Evolutionary conservation across 92 coral and sea anemone species (phyloP).

Genomic region (Muricea muricata): DNA sequence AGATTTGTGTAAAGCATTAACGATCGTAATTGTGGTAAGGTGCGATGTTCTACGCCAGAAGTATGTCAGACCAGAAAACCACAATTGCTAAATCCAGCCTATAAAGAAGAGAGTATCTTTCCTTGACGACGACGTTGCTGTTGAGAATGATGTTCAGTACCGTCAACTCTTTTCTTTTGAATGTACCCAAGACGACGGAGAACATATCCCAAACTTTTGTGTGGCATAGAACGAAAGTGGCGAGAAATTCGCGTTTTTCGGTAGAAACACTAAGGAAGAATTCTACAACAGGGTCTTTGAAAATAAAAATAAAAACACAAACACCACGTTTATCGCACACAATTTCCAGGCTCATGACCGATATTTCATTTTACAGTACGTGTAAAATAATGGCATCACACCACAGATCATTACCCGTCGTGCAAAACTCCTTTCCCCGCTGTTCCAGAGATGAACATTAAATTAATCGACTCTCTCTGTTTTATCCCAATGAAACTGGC

Average conservation of each 20-base stretch:
- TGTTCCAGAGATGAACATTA: neutral
- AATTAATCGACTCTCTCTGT: constrained; percentile 47
- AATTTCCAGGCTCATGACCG: constrained; percentile 13
- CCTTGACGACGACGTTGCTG: constrained; percentile 25
- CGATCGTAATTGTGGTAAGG: constrained; percentile 46
- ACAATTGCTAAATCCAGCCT: constrained; percentile 39
- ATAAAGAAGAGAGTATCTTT: too few species aligned
- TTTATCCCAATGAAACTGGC: constrained; percentile 55
- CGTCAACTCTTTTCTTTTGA: constrained; percentile 59
- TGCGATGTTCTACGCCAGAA: constrained; percentile 28
- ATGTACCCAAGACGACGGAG: constrained; percentile 59
- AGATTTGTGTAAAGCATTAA: constrained; percentile 38
- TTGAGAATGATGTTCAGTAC: neutral
- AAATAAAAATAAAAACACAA: neutral
- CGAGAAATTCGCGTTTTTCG: constrained; percentile 49
- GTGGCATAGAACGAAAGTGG: constrained; percentile 54
- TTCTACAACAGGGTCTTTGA: constrained; percentile 57
- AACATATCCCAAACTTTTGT: constrained; percentile 52
- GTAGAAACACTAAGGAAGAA: constrained; percentile 28
- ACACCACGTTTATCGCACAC: constrained; percentile 12
- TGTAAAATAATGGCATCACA: neutral
- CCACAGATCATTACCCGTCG: constrained; percentile 9
- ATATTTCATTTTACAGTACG: constrained; percentile 19
- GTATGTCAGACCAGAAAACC: constrained; percentile 21
- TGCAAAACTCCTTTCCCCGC: constrained; percentile 11